A percentile compares a stretch with the other conserved stretches of the same genome.
Evolutionary conservation across 2,888 invertebrate genomes (phyloP).

Genomic region (Xylota segnis): DNA sequence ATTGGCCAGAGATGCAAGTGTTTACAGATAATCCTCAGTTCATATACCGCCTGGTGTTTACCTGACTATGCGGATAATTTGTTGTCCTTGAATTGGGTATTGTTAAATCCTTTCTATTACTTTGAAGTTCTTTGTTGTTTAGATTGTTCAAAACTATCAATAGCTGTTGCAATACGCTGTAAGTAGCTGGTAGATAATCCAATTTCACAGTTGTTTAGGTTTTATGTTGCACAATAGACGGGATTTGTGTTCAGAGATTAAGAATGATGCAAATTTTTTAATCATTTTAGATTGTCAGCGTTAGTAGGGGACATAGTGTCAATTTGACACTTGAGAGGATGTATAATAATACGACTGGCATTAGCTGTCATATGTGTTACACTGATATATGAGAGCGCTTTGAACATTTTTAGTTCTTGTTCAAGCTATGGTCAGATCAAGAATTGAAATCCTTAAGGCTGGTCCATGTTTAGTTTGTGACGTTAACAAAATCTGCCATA

Average conservation of each 20-base stretch:
- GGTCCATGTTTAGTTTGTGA: no score
- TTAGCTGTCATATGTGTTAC: no score
- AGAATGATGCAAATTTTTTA: not conserved
- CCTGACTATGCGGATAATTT: constrained; percentile 26
- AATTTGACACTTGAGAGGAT: no score
- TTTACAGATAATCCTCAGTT: constrained; percentile 56
- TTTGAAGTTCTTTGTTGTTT: constrained; percentile 9
- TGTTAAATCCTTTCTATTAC: constrained; percentile 16
- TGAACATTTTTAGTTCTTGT: no score
- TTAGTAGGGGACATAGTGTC: no score
- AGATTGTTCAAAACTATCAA: constrained; percentile 38
- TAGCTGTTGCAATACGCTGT: constrained; percentile 30
- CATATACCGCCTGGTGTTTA: constrained; percentile 3
- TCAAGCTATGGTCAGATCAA: no score
- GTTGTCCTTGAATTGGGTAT: constrained; percentile 11
- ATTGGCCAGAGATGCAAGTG: constrained; percentile 62
- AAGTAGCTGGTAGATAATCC: constrained; percentile 50
- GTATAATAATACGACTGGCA: no score
- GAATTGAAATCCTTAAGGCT: no score
- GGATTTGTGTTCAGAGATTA: not conserved
- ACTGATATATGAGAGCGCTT: no score
- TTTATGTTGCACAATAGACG: constrained; percentile 20
- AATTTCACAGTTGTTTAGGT: constrained; percentile 66
- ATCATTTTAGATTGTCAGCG: not conserved
- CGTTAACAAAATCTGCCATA: no score